These are phyloP conservation scores for Phocoena phocoena DNA, from an alignment of 2,113 vertebrate species.

Conservation along the genomic window DNA sequence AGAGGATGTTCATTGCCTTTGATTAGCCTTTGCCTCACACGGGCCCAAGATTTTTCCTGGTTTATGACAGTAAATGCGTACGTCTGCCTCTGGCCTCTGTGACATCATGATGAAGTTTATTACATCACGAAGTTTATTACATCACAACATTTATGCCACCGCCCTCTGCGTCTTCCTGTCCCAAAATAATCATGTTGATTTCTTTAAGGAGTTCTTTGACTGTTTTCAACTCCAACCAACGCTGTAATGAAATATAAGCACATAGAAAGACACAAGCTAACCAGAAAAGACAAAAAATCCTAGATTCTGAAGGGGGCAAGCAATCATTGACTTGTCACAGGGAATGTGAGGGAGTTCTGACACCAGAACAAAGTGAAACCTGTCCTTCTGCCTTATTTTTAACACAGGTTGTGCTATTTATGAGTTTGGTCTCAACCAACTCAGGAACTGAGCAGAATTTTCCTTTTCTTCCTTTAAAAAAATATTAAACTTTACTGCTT, in stretches of 20 bases:
- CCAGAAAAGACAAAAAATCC: not conserved
- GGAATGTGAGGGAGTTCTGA: not conserved
- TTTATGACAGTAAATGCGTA: not conserved
- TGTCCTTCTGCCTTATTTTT: not conserved
- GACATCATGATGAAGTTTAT: not conserved
- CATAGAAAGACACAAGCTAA: not conserved
- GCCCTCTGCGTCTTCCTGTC: not conserved
- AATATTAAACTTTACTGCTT: not conserved
- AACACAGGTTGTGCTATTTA: not conserved
- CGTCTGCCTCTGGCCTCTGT: not conserved
- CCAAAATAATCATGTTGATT: not conserved
- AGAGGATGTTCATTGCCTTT: not conserved
- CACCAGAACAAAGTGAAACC: not conserved
- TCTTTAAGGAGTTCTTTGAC: constrained; percentile 2
- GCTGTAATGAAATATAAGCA: not conserved
- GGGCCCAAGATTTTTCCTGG: not conserved
- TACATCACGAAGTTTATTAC: not conserved
- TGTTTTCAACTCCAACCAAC: constrained; percentile 6
- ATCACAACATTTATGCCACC: not conserved
- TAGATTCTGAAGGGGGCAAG: not conserved
- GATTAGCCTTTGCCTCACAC: not conserved
- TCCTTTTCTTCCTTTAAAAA: not conserved
- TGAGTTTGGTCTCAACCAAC: not conserved
- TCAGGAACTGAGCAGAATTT: not conserved
- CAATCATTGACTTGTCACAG: not conserved